Conservation (phyloP, 2,888 invertebrate species). For the Eucera pruinosa region DNA sequence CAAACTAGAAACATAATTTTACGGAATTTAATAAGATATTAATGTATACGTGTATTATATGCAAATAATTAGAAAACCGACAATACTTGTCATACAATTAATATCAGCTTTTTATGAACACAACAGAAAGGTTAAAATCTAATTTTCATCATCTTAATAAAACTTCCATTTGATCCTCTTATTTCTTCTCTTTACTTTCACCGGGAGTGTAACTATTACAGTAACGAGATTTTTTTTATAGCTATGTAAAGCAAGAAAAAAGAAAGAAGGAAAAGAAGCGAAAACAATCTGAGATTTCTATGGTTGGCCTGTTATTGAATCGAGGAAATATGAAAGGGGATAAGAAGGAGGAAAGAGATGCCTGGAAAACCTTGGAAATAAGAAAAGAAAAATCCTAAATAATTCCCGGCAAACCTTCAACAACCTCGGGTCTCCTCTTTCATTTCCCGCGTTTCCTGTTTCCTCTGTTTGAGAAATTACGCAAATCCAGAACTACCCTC, state of each 20-base stretch:
- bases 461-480: neutral
- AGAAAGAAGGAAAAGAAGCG: neutral
- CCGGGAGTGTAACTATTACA: neutral
- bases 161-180: neutral
- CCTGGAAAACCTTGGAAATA: neutral
- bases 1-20: too few relatives aligned
- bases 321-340: neutral
- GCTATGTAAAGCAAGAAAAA: neutral
- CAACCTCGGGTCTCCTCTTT: neutral
- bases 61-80: too few relatives aligned
- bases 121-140: neutral
- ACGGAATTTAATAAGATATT: too few relatives aligned
- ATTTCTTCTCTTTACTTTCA: neutral
- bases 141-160: neutral
- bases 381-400: neutral
- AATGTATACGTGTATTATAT: too few relatives aligned
- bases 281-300: neutral
- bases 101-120: neutral
- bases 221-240: neutral
- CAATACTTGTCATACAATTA: neutral
- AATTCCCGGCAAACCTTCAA: neutral
- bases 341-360: neutral
- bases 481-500: neutral
- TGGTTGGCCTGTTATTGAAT: constrained; percentile 5
- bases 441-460: neutral